phyloP scores from a whole-genome alignment of 2,113 vertebrate species.

The Otis tarda region DNA sequence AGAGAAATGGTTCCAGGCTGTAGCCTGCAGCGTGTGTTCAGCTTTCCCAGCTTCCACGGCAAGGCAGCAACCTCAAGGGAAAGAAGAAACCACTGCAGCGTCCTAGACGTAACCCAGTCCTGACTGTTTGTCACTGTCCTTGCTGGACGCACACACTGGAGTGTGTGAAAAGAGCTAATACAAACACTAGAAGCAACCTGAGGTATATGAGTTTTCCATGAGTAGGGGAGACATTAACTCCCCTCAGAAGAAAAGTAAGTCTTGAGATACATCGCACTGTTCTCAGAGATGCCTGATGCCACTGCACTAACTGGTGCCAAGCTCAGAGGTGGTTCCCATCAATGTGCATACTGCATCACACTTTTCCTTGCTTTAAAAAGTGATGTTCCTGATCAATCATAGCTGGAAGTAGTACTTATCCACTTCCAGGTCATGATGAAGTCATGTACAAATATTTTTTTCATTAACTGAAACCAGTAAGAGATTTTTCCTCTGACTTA shows the following conservation, averaged over 20 bases:
- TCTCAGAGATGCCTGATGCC: neutral
- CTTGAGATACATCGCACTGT: neutral
- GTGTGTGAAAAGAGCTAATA: fast-evolving
- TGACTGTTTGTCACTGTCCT: neutral
- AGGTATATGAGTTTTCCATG: fast-evolving
- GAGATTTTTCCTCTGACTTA: neutral
- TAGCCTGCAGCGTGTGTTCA: neutral
- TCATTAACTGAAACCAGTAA: neutral
- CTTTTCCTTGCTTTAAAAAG: neutral
- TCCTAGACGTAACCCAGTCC: neutral
- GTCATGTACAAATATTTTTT: fast-evolving
- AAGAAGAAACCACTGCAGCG: neutral
- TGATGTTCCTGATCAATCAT: neutral
- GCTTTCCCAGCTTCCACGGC: neutral
- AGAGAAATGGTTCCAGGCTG: neutral
- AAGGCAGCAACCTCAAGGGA: neutral
- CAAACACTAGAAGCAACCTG: neutral
- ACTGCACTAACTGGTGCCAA: neutral
- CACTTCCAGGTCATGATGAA: neutral
- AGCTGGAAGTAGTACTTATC: neutral
- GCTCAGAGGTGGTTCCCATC: neutral
- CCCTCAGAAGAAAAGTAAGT: neutral
- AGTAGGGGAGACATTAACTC: neutral
- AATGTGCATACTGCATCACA: neutral
- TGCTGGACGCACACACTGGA: fast-evolving